Conservation (phyloP, 1,140 invertebrate species). For the Arion vulgaris region DNA sequence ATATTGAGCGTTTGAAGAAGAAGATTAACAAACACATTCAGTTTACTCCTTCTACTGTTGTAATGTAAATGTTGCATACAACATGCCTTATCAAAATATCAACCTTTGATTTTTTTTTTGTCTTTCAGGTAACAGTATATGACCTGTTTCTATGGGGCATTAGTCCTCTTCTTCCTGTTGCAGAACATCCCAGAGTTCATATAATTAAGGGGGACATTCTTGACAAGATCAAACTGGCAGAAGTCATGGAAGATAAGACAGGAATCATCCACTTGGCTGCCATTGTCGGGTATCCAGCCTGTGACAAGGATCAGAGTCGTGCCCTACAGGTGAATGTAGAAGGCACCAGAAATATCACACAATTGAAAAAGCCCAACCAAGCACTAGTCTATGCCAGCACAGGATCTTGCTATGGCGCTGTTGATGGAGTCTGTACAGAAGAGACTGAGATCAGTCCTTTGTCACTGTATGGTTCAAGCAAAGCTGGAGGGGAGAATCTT, state of each 20-base stretch:
- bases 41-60: too few species aligned
- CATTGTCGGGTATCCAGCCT: slow-evolving; percentile 67
- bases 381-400: slow-evolving; percentile 65
- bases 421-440: slow-evolving; percentile 62
- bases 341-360: slow-evolving; percentile 58
- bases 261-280: slow-evolving; percentile 63
- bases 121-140: slow-evolving; percentile 51
- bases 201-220: slow-evolving; percentile 59
- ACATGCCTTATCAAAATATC: too few species aligned
- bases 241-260: slow-evolving; percentile 52
- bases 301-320: slow-evolving; percentile 58
- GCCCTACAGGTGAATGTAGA: slow-evolving; percentile 57
- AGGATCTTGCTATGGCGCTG: slow-evolving; percentile 65
- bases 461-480: slow-evolving; percentile 61
- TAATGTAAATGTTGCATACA: too few species aligned
- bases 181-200: slow-evolving; percentile 51
- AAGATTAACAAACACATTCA: too few species aligned
- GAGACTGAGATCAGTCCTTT: slow-evolving; percentile 61
- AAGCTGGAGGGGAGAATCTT: slow-evolving; percentile 61
- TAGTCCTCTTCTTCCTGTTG: slow-evolving; percentile 48
- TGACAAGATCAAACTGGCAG: slow-evolving; percentile 47
- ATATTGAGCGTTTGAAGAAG: too few species aligned
- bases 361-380: slow-evolving; percentile 52
- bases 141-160: slow-evolving; percentile 63
- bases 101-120: background rate